Evolutionary conservation across 1,140 invertebrate species (phyloP), one percentile per base, ranked within the genome.

Genomic region (Fopius arisanus): DNA sequence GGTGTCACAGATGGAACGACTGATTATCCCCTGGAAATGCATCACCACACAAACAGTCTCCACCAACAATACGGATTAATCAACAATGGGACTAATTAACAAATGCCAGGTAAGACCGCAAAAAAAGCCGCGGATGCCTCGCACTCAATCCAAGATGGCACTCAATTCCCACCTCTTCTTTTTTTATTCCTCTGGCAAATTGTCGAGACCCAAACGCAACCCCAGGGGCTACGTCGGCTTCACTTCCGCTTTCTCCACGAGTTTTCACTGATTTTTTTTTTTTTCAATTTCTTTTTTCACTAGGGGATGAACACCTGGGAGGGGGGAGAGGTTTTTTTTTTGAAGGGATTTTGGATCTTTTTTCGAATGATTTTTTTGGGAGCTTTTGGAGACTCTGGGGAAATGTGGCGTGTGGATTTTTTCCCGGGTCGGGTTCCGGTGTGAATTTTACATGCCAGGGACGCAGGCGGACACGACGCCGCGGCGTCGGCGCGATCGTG

Each of bases 151-250:
- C 54, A 59, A 59, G 54, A 59, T 59, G 54, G 54, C 54, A 26
- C 19, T 59, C 54, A 59, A 3, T 59, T 59, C 43, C 43, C 43
- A 51, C 43, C 19, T 51, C 43, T 51, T n/a, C 19, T n/a, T 51
- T n/a, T 51, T n/a, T 51, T 1, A n/a, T 1, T n/a, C 14, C 41
- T 51, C 43, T 19, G 21, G 23, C 21, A 4, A 59, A 59, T 26
- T 5, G 19, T n/a, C 23, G 54, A 59, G 19, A 10, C 33, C 33
- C 43, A 19, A 59, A 26, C 54, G 54, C 54, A 59, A 26, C 54
- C 54, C 54, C 23, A 12, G n/a, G 19, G 54, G 54, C 54, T 59
- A 59, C 54, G 54, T 59, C 54, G 54, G 54, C 54, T 59, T 59
- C 54, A 59, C 54, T 59, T 59, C 54, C 54, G 19, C 21, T 59